Conservation (phyloP, 2,797 vertebrate species). For the Trachops cirrhosus region DNA sequence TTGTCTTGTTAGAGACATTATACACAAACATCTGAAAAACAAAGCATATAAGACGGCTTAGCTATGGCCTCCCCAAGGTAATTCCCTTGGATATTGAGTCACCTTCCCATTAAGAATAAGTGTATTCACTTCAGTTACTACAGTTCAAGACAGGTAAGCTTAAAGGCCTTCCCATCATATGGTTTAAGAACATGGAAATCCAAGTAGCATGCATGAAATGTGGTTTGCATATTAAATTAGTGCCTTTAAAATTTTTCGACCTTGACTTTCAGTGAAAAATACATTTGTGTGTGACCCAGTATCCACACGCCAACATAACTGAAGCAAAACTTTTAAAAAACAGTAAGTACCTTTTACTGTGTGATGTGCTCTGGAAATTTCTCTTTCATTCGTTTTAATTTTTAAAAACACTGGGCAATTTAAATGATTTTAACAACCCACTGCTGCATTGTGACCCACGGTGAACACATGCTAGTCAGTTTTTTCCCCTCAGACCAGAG, state of each 20-base stretch:
- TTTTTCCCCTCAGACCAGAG: background rate
- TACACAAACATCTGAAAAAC: conserved; percentile 10
- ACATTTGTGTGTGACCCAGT: background rate
- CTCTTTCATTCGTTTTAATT: background rate
- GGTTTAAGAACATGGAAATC: background rate
- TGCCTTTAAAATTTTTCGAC: background rate
- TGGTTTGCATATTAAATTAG: background rate
- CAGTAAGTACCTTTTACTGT: background rate
- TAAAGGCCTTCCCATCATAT: background rate
- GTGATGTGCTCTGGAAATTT: background rate
- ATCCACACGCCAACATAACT: background rate
- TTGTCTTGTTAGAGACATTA: background rate
- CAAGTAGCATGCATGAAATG: background rate
- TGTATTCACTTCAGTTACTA: background rate
- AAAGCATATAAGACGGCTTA: background rate
- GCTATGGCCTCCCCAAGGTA: background rate
- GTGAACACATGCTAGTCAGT: background rate
- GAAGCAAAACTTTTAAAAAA: background rate
- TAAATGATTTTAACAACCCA: background rate
- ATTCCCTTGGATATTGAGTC: conserved; percentile 36
- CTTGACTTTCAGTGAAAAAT: background rate
- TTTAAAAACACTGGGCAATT: background rate
- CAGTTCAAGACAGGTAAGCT: background rate
- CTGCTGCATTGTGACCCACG: background rate
- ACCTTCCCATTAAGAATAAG: conserved; percentile 41